Evolutionary conservation across 2,797 vertebrate species (phyloP), one percentile per base, ranked within the genome.

Genomic region (Cyclopterus lumpus): DNA sequence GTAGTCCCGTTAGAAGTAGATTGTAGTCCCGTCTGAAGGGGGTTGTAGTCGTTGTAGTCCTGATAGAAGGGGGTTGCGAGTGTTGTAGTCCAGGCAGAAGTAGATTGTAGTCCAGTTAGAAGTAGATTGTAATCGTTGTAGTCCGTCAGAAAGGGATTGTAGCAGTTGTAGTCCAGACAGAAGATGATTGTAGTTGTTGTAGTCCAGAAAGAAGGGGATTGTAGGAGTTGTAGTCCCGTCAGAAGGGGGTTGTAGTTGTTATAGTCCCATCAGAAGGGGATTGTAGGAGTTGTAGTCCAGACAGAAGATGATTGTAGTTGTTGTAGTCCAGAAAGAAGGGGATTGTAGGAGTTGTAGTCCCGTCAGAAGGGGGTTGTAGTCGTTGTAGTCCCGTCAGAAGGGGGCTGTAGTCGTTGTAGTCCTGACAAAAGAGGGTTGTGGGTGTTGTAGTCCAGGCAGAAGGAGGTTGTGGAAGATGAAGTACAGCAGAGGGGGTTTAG

Each of bases 381-480:
- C 73, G 69, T 64, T 80, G 82, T 90, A 36, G 64, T 67, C 55
- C 34, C 61, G 16, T n/a, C 1, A 5, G 12, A 18, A 2, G 6
- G 4, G 15, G 8, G 6, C 5, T 24, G 10, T 7, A 1, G 32
- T 1, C 1, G 6, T 46, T 44, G 38, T 40, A 40, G 38, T 40
- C 38, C 38, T 12, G 11, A 12, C 2, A 7, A 26, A 16, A 2
- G 8, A 5, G 36, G 36, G 9, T 8, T 18, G 2, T 15, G 18
- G 32, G 11, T 26, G 0, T 24, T 46, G 14, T 65, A 28, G 64
- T 67, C 46, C 24, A 61, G 9, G n/a, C 1, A 8, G 8, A 18
- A 2, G 6, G 4, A 24, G 8, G 6, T 5, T 24, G 10, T 7
- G 4, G 32, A 0, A 1, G 6, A 46, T 46, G 38, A 40, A 40